A percentile compares a stretch with the other conserved stretches of the same genome.
phyloP scores from a whole-genome alignment of 2,797 vertebrate species.

The Agapornis canus region DNA sequence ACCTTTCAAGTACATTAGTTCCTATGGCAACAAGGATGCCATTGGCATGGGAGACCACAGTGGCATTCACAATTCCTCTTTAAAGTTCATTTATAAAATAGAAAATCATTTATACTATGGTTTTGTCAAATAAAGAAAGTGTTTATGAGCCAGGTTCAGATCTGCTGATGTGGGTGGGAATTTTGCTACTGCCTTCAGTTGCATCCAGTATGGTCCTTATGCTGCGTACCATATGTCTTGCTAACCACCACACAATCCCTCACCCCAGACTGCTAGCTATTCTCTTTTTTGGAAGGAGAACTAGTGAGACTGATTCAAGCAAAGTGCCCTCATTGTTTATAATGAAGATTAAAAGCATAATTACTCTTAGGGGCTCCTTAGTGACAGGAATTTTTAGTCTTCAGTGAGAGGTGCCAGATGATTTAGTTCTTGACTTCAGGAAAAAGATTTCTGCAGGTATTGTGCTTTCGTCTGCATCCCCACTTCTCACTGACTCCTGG shows the following conservation, averaged over 20 bases:
- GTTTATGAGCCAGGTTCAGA: neutral
- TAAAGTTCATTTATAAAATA: neutral
- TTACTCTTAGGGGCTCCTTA: constrained; percentile 20
- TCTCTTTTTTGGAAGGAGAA: constrained; percentile 10
- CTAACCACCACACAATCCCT: constrained; percentile 53
- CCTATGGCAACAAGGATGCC: neutral
- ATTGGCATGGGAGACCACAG: neutral
- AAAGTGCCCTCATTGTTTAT: constrained; percentile 10
- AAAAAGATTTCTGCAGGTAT: constrained; percentile 17
- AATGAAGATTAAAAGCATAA: constrained; percentile 9
- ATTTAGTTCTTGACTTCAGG: neutral
- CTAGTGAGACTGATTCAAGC: neutral
- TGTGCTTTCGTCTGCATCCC: neutral
- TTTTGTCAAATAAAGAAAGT: constrained; percentile 40
- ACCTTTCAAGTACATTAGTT: neutral
- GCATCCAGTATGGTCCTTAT: constrained; percentile 48
- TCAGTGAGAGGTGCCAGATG: neutral
- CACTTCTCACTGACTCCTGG: constrained; percentile 29
- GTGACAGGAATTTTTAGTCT: neutral
- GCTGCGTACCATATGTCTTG: constrained; percentile 32
- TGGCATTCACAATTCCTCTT: neutral
- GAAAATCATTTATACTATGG: neutral
- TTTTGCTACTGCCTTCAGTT: constrained; percentile 40
- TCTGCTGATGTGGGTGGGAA: constrained; percentile 35
- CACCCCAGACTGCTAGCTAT: constrained; percentile 26